These are phyloP conservation scores for Bergia sp. DNA, from an alignment of 92 coral and sea anemone genomes.

Conservation along the genomic window DNA sequence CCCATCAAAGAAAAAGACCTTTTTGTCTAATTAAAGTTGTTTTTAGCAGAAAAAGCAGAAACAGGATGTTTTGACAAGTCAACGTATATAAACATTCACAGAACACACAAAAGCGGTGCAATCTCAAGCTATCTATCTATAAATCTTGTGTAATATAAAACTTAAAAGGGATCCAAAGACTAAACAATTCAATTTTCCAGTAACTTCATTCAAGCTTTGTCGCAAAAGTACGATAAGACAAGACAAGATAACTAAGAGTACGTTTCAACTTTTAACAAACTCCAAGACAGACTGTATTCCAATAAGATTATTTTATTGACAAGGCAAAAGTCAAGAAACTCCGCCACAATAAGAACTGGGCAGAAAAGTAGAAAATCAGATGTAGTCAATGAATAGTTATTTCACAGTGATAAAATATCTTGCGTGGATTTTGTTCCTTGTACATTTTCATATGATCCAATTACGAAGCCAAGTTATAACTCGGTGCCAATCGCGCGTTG, in stretches of 20 bases:
- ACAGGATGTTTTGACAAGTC: neutral
- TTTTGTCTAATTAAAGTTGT: neutral
- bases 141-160: no score
- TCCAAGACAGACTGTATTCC: no score
- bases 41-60: neutral
- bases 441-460: neutral
- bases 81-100: neutral
- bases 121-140: neutral
- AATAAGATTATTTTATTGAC: no score
- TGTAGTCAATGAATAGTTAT: no score
- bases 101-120: neutral
- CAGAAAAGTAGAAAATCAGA: neutral
- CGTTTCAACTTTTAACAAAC: neutral
- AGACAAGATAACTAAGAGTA: neutral
- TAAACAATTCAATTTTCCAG: neutral
- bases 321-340: neutral
- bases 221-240: neutral
- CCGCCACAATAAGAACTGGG: neutral
- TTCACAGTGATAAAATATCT: neutral
- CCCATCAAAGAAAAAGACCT: neutral
- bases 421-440: neutral
- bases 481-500: neutral
- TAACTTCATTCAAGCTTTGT: neutral
- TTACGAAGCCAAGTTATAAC: neutral
- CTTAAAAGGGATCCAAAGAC: slow-evolving; percentile 1